Evolutionary conservation across 2,113 vertebrate species (phyloP).

Genomic region (Tringa solitaria): DNA sequence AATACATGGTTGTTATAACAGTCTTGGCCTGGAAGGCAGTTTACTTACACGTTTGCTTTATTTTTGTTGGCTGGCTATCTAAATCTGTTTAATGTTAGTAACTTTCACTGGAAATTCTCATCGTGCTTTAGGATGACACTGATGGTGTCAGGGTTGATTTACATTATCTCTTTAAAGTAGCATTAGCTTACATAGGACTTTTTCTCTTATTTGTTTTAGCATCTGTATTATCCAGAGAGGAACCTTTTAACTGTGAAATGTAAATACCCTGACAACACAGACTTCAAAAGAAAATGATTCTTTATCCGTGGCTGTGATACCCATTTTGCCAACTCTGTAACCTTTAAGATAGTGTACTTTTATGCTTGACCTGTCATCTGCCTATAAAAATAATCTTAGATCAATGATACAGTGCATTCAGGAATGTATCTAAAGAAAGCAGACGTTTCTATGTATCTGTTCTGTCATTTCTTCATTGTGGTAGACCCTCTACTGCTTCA

Average conservation of each 20-base stretch:
- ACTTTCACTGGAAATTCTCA: conserved; percentile 45
- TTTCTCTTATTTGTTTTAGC: conserved; percentile 31
- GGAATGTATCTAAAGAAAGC: conserved; percentile 41
- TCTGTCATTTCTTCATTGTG: conserved; percentile 20
- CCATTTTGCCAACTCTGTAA: conserved; percentile 32
- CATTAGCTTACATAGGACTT: conserved; percentile 25
- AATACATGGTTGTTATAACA: conserved; percentile 11
- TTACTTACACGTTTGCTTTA: conserved; percentile 35
- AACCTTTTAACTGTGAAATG: conserved; percentile 53
- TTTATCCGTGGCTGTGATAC: conserved; percentile 12
- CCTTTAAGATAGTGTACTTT: conserved; percentile 55
- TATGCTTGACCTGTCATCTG: conserved; percentile 41
- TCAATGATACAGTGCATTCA: conserved; percentile 42
- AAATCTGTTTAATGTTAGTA: conserved; percentile 16
- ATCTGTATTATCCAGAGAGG: conserved; percentile 30
- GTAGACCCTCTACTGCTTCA: neutral
- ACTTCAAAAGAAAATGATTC: conserved; percentile 51
- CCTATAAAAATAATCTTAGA: conserved; percentile 55
- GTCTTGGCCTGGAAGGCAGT: conserved; percentile 28
- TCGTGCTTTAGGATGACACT: conserved; percentile 30
- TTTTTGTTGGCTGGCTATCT: conserved; percentile 39
- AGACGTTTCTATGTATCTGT: neutral
- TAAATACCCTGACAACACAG: conserved; percentile 42
- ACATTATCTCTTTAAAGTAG: conserved; percentile 51
- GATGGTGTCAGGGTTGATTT: conserved; percentile 30